A percentile compares a stretch with the other conserved stretches of the same genome.
phyloP scores from a whole-genome alignment of 1,140 invertebrate genomes.

The Meloidogyne hapla region DNA sequence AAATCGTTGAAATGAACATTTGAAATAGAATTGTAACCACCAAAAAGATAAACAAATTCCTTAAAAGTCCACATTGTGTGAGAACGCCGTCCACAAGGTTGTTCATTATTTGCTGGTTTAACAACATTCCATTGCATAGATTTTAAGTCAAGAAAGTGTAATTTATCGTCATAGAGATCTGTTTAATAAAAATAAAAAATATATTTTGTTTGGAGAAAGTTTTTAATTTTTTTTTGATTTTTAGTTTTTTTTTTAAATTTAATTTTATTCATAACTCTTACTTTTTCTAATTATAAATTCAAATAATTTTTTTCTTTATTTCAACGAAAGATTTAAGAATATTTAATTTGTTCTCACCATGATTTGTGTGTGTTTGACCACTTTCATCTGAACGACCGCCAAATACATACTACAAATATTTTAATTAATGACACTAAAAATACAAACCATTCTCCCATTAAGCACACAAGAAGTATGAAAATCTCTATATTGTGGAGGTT shows the following conservation, averaged over 20 bases:
- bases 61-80: constrained; percentile 82
- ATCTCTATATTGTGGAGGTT: constrained; percentile 75
- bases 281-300: not conserved
- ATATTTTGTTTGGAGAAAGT: too few relatives aligned
- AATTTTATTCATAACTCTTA: too few relatives aligned
- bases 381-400: constrained; percentile 74
- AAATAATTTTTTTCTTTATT: not conserved
- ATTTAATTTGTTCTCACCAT: constrained; percentile 66
- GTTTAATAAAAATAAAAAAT: not conserved
- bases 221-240: too few relatives aligned
- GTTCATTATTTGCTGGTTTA: constrained; percentile 67
- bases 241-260: too few relatives aligned
- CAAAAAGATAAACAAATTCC: constrained; percentile 79
- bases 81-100: constrained; percentile 75
- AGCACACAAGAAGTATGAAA: constrained; percentile 81
- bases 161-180: constrained; percentile 74
- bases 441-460: constrained; percentile 71
- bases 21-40: constrained; percentile 77
- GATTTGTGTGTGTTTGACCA: constrained; percentile 71
- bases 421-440: not conserved
- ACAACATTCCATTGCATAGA: constrained; percentile 73
- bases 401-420: constrained; percentile 72
- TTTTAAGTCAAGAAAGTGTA: constrained; percentile 76
- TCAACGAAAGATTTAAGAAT: not conserved
- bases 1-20: constrained; percentile 80